Conservation (phyloP, 2,797 vertebrate genomes). For the Pachyuromys duprasi region DNA sequence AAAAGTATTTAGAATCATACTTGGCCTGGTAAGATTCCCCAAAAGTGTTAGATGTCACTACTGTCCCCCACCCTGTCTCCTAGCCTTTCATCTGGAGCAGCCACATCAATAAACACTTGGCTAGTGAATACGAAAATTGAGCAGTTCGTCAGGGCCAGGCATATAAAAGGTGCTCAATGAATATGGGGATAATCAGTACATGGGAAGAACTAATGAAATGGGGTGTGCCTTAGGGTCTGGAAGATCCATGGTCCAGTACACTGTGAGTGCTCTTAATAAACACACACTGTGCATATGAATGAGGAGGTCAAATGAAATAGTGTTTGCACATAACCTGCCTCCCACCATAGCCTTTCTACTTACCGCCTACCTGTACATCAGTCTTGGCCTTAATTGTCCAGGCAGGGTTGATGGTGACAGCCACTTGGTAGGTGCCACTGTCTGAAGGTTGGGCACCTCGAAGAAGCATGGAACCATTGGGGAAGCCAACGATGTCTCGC, state of each 20-base stretch:
- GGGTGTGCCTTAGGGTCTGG: background rate
- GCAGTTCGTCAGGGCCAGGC: background rate
- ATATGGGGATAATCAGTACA: background rate
- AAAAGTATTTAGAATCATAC: too few species aligned
- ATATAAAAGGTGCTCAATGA: background rate
- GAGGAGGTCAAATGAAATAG: background rate
- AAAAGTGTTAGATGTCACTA: background rate
- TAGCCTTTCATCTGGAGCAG: background rate
- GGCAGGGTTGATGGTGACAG: slow-evolving; percentile 59
- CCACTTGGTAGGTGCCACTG: slow-evolving; percentile 71
- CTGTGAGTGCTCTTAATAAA: background rate
- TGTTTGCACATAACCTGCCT: too few species aligned
- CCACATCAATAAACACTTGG: background rate
- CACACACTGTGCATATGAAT: accelerated
- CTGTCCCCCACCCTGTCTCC: background rate
- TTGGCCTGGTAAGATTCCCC: background rate
- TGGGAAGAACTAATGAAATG: background rate
- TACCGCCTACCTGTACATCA: slow-evolving; percentile 54
- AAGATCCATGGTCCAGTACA: background rate
- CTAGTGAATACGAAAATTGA: background rate
- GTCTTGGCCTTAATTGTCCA: slow-evolving; percentile 71
- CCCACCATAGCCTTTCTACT: background rate
- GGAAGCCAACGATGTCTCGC: slow-evolving; percentile 64
- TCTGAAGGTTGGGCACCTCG: background rate
- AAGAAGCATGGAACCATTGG: slow-evolving; percentile 76